Conservation (phyloP, 2,113 vertebrate species). For the Sapajus apella region DNA sequence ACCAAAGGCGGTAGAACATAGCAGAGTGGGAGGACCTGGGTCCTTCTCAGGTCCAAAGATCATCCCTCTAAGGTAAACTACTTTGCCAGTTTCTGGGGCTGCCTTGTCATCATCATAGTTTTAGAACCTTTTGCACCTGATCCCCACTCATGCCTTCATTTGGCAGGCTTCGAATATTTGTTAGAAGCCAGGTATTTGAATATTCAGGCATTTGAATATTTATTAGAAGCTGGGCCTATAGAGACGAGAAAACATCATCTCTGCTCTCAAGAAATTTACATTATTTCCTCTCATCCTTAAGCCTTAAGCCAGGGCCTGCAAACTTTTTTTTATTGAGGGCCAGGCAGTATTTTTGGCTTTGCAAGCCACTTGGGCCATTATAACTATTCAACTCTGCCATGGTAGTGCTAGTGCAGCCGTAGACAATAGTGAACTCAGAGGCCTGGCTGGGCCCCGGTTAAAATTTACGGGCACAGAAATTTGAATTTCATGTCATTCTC, state of each 20-base stretch:
- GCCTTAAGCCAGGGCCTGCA: not conserved
- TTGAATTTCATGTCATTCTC: not conserved
- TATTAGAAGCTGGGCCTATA: not conserved
- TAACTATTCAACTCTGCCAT: not conserved
- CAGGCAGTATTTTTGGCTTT: not conserved
- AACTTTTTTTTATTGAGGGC: not conserved
- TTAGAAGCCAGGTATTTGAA: not conserved
- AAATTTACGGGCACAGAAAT: not conserved
- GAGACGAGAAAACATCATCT: not conserved
- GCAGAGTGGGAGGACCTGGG: no score
- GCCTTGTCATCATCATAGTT: not conserved
- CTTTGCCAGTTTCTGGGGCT: not conserved
- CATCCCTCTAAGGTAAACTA: not conserved
- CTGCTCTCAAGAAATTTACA: not conserved
- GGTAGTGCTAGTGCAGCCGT: not conserved
- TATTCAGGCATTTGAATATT: no score
- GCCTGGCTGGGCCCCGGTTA: not conserved
- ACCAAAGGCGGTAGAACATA: not conserved
- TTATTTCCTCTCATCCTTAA: not conserved
- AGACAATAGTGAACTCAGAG: not conserved
- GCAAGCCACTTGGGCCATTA: not conserved
- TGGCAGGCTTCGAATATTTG: not conserved
- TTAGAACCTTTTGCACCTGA: not conserved
- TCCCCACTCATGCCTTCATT: not conserved
- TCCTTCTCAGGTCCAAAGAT: not conserved